Conservation (phyloP, 2,888 invertebrate genomes). For the Leptogaster cylindrica region DNA sequence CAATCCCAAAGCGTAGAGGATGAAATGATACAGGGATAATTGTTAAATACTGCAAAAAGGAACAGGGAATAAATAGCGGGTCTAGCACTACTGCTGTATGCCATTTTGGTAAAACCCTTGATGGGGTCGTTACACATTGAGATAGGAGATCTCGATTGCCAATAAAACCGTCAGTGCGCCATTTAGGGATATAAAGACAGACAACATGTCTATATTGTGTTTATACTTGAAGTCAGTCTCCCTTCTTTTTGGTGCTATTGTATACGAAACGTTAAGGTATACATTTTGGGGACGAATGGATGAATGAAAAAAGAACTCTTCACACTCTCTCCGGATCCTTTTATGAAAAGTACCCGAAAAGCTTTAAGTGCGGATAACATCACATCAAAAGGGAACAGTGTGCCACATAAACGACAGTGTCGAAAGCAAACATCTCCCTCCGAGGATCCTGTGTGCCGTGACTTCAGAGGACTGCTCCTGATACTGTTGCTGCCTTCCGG, state of each 20-base stretch:
- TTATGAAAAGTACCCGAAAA: conserved; percentile 42
- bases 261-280: conserved; percentile 18
- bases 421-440: conserved; percentile 36
- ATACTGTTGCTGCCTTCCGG: conserved; percentile 41
- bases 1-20: too few relatives aligned
- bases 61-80: conserved; percentile 32
- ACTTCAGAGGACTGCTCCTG: conserved; percentile 25
- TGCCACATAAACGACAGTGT: conserved; percentile 35
- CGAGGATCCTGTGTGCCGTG: conserved; percentile 36
- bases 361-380: conserved; percentile 44
- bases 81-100: conserved; percentile 35
- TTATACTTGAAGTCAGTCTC: conserved; percentile 13
- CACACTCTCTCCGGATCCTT: conserved; percentile 23
- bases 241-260: conserved; percentile 2
- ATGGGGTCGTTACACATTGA: conserved; percentile 52
- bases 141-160: conserved; percentile 54
- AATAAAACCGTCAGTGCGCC: conserved; percentile 53
- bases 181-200: conserved; percentile 50
- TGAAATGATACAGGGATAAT: conserved; percentile 45
- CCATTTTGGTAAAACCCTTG: conserved; percentile 46
- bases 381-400: conserved; percentile 42
- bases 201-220: conserved; percentile 50
- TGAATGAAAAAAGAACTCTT: conserved; percentile 22
- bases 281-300: conserved; percentile 25
- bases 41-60: conserved; percentile 47